Evolutionary conservation across 2,113 vertebrate genomes (phyloP).

Genomic region (Saguinus imperator): DNA sequence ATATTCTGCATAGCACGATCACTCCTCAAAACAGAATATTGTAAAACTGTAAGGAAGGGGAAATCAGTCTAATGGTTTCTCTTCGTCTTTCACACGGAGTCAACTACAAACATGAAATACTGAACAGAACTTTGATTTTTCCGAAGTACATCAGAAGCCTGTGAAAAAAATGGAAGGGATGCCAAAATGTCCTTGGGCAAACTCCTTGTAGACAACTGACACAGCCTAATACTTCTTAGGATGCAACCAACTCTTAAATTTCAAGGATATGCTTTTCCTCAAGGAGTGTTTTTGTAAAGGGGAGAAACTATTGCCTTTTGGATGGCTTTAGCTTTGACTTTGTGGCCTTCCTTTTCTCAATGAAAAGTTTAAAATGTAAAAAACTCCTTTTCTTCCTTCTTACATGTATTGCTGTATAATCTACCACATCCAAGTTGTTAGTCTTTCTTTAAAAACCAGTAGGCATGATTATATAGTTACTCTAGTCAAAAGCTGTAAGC

Average conservation of each 20-base stretch:
- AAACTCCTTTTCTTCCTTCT: background rate
- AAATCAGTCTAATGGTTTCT: background rate
- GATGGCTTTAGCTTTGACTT: background rate
- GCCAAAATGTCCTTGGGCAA: slow-evolving; percentile 53
- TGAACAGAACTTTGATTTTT: slow-evolving; percentile 53
- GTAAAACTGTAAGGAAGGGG: background rate
- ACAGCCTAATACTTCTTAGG: slow-evolving; percentile 40
- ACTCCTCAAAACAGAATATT: background rate
- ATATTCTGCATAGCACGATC: background rate
- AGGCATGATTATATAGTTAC: background rate
- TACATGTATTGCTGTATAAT: background rate
- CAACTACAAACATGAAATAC: slow-evolving; percentile 37
- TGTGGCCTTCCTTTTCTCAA: background rate
- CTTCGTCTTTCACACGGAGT: slow-evolving; percentile 17
- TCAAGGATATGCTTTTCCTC: slow-evolving; percentile 56
- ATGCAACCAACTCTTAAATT: slow-evolving; percentile 40
- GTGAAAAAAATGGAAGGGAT: slow-evolving; percentile 37
- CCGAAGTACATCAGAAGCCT: background rate
- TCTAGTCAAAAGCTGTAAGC: background rate
- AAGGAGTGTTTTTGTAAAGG: background rate
- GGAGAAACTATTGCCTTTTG: background rate
- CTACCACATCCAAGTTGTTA: background rate
- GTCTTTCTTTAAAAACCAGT: background rate
- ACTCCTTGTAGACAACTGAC: slow-evolving; percentile 3
- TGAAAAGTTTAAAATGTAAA: slow-evolving; percentile 40